Base-by-base conservation (phyloP, 2,888 invertebrate species). In the Aleiodes leptofemur region DNA sequence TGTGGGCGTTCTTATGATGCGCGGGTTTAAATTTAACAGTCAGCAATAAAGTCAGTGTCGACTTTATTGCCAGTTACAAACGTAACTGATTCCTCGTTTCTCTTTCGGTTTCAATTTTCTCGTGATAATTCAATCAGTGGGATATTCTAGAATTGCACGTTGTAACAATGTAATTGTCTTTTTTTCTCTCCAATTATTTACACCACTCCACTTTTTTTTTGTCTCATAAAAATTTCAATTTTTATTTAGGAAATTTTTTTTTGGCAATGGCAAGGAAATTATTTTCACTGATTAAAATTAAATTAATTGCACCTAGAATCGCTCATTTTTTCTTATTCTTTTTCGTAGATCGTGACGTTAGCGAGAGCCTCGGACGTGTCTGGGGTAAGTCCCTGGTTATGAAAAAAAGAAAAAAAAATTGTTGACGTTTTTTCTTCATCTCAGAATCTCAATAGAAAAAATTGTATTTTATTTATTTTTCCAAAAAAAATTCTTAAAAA, bases 321-420 rank as follows among this genome's bases (percentile, higher is more conserved):
- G 73, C 69, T 75, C 73, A 76, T 69, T 68, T 77, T 72, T 69
- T 74, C 72, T 72, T 80, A 73, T 82, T 73, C 80, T 78, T 81
- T 23, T 77, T 71, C 81, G 77, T 79, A 82, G 82, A 80, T 79
- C 76, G 73, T 69, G 80, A 72, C 70, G 76, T 80, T 78, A 81
- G 73, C 77, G 78, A 79, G 77, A 77, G 72, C 78, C 80, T 77
- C 77, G 81, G 78, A 77, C 80, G 76, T 76, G 78, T 79, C 76
- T 79, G 81, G 79, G 82, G 82, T 82, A 82, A 82, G 82, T 82
- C 80, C 76, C 78, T 76, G 74, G 74, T 73, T 79, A 43, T 79
- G 76, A 72, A 55, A 74, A 6, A 72, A 79, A 76, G 68, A 72
- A 59, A 59, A 34, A 31, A 57, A 34, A 57, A 57, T 31, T 57